Conservation (phyloP, 2,888 invertebrate species). For the Drosophila setosimentum region DNA sequence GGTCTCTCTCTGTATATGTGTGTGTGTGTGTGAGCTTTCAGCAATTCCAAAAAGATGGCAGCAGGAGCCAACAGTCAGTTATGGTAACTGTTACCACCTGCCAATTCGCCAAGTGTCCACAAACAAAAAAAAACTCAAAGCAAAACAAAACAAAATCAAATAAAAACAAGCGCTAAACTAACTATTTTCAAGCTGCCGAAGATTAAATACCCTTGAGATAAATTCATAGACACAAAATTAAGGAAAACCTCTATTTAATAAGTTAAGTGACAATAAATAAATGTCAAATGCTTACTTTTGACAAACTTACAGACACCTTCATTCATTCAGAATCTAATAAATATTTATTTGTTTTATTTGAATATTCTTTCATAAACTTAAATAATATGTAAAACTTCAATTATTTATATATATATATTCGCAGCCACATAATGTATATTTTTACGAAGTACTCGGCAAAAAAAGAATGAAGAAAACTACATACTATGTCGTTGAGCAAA, state of each 20-base stretch:
- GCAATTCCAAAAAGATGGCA: conserved; percentile 24
- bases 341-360: too few relatives aligned
- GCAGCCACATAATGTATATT: background rate
- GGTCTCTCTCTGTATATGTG: background rate
- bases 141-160: conserved; percentile 53
- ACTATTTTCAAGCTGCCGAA: background rate
- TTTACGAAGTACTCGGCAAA: background rate
- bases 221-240: background rate
- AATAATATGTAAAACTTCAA: background rate
- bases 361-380: background rate
- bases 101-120: conserved; percentile 81
- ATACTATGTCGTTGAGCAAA: background rate
- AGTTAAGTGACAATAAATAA: background rate
- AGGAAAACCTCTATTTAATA: background rate
- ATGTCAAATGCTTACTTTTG: background rate
- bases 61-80: conserved; percentile 12
- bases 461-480: background rate
- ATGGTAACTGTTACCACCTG: conserved; percentile 50
- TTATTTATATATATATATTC: background rate
- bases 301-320: background rate
- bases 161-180: conserved; percentile 23
- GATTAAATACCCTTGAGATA: conserved; percentile 24
- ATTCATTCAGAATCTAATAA: background rate
- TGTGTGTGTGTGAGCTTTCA: background rate
- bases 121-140: conserved; percentile 56